phyloP scores from a whole-genome alignment of 2,113 vertebrate genomes.

The Meriones unguiculatus region DNA sequence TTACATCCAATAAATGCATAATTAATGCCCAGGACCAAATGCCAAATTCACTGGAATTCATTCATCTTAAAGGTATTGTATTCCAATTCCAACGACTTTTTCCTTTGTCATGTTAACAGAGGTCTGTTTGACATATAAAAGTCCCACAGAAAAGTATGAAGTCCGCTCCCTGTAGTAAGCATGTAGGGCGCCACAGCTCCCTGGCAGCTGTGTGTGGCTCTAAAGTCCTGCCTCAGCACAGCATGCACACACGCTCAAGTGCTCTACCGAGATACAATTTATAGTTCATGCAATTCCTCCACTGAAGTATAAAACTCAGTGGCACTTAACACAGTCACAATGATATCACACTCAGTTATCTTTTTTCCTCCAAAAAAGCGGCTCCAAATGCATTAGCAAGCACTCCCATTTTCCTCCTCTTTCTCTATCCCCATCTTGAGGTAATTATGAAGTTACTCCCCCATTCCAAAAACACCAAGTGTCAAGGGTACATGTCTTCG shows the following conservation, averaged over 20 bases:
- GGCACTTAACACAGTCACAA: not conserved
- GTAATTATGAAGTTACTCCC: not conserved
- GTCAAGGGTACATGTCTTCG: not conserved
- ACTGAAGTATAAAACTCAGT: not conserved
- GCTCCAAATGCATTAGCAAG: not conserved
- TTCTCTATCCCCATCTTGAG: not conserved
- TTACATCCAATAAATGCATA: not conserved
- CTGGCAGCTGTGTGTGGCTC: not conserved
- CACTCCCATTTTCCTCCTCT: not conserved
- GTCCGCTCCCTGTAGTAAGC: not conserved
- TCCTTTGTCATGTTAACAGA: not conserved
- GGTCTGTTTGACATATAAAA: not conserved
- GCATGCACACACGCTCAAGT: too few relatives aligned
- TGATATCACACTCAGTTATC: not conserved
- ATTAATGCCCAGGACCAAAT: not conserved
- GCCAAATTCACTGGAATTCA: not conserved
- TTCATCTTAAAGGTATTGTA: conserved; percentile 16
- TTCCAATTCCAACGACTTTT: not conserved
- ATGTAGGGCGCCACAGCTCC: not conserved
- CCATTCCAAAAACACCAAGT: not conserved
- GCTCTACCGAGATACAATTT: not conserved
- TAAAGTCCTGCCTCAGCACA: not conserved
- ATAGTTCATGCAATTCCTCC: not conserved
- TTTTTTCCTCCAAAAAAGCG: not conserved
- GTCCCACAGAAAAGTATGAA: not conserved